These are phyloP conservation scores for Aradophagus sp. DNA, from an alignment of 1,140 invertebrate species.

Conservation along the genomic window DNA sequence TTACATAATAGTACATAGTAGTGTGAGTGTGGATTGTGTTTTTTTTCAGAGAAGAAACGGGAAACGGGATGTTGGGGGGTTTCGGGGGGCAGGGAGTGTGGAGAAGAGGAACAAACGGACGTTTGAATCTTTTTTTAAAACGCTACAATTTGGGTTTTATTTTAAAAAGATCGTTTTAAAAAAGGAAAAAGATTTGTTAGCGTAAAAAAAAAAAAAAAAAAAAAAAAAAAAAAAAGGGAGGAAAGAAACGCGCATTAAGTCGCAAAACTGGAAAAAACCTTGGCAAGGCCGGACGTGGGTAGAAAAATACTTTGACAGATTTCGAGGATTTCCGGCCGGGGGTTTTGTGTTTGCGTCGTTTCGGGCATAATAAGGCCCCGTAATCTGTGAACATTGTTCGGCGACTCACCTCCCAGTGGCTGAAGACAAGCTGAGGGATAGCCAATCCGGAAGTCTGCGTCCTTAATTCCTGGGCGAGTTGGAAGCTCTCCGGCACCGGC, in stretches of 20 bases:
- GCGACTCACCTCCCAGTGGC: slow-evolving; percentile 93
- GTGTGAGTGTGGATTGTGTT: too few relatives aligned
- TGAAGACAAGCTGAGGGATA: slow-evolving; percentile 95
- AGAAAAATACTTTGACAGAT: slow-evolving; percentile 8
- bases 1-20: too few relatives aligned
- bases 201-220: too few relatives aligned
- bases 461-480: slow-evolving; percentile 92
- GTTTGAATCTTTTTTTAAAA: too few relatives aligned
- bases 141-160: too few relatives aligned
- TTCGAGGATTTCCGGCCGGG: slow-evolving; percentile 11
- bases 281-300: slow-evolving; percentile 5
- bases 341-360: slow-evolving; percentile 9
- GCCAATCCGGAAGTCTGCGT: slow-evolving; percentile 97
- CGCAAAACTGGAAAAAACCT: slow-evolving; percentile 1
- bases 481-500: slow-evolving; percentile 97
- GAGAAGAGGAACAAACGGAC: too few relatives aligned
- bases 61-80: too few relatives aligned
- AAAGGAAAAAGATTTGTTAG: not conserved
- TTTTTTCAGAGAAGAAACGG: too few relatives aligned
- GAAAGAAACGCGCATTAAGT: not conserved
- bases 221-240: not conserved
- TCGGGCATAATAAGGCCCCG: slow-evolving; percentile 3
- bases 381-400: slow-evolving; percentile 8
- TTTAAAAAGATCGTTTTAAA: too few relatives aligned
- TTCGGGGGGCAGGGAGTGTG: too few relatives aligned